A percentile compares a stretch with the other conserved stretches of the same genome.
These are phyloP conservation scores for Caligus rogercresseyi DNA, from an alignment of 1,140 invertebrate species.

Conservation along the genomic window DNA sequence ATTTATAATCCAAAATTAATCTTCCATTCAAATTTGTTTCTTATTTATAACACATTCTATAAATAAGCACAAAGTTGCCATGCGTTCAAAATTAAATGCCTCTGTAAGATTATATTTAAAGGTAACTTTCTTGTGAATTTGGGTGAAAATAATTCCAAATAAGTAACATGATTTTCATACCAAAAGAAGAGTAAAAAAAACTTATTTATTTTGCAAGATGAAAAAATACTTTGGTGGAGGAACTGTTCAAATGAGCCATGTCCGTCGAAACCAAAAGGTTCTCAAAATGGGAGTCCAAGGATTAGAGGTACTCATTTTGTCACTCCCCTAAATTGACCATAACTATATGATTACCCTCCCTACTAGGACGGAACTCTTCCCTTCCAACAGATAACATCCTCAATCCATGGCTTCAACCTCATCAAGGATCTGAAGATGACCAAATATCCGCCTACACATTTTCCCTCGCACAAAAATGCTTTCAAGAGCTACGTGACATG, in stretches of 20 bases:
- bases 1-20: too few species aligned
- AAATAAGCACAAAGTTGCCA: too few species aligned
- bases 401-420: conserved; percentile 61
- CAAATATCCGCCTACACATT: conserved; percentile 55
- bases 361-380: conserved; percentile 87
- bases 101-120: too few species aligned
- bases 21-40: too few species aligned
- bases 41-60: too few species aligned
- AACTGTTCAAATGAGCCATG: conserved; percentile 61
- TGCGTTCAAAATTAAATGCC: too few species aligned
- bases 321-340: neutral
- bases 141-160: too few species aligned
- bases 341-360: conserved; percentile 1
- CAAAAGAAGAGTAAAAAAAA: too few species aligned
- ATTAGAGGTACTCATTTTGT: conserved; percentile 28
- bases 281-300: conserved; percentile 45
- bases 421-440: conserved; percentile 33
- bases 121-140: too few species aligned
- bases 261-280: conserved; percentile 46
- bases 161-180: too few species aligned
- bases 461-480: conserved; percentile 49
- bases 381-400: conserved; percentile 61
- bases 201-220: conserved; percentile 29
- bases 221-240: conserved; percentile 80
- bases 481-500: conserved; percentile 40